Evolutionary conservation across 1,140 invertebrate species (phyloP), one percentile per base, ranked within the genome.

Genomic region (Oreohelix idahoensis): DNA sequence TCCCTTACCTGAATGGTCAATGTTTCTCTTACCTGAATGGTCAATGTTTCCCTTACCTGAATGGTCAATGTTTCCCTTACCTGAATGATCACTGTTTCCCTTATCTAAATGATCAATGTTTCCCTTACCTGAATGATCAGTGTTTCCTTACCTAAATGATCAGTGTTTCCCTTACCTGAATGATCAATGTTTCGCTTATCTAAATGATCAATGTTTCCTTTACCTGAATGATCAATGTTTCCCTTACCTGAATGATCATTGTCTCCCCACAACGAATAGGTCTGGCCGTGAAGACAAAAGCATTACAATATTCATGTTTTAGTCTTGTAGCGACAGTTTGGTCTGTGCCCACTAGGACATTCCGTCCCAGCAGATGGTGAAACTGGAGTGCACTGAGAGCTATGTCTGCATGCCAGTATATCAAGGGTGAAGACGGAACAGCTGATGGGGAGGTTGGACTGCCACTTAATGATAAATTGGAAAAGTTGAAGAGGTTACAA

Each of bases 301-400:
- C 97, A 92, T 98, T 97, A 89, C 96, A 97, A 92, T 97, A 98
- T 90, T 98, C 97, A 0, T 96, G 95, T 85, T 96, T 95, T 4
- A 94, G 94, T 79, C 98, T 94, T 0, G 95, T 95, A 0, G 97
- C 97, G 0, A 97, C 94, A 51, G 95, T 96, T 75, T 96, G 89
- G 77, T 92, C 90, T 29, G 86, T 32, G 15, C 95, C 95, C 83
- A 98, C 94, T 26, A 95, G 93, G 63, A 75, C 49, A 92, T 98
- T 97, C 73, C 95, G 94, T 0, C 97, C 97, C 86, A 95, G 95
- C 0, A 96, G 96, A 71, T 95, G 93, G 89, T 88, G 93, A 89
- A 92, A 91, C 35, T 82, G 87, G 73, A 93, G 83, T 29, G 89
- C 88, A 20, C 81, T 81, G 35, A 92, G 89, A n/a, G 84, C 71